Evolutionary conservation across 2,888 invertebrate genomes (phyloP), one percentile per base, ranked within the genome.

Genomic region (Herminia tarsipennalis): DNA sequence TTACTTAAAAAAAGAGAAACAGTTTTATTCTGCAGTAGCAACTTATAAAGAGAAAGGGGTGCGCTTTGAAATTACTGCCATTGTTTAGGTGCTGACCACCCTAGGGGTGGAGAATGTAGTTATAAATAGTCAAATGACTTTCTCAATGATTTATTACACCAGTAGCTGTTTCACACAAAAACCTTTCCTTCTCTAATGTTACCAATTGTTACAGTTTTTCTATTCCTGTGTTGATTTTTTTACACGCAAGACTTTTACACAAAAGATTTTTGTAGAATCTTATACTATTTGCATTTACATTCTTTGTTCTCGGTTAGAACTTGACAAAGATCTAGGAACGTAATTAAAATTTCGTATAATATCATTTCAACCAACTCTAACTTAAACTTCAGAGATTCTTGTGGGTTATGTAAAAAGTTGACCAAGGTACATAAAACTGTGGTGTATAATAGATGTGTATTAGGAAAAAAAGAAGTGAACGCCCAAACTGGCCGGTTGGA

Each of bases 1-100:
- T 44, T 46, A 44, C 59, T 63, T 56, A 48, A 52, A 39, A 16
- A 38, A 32, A 24, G 41, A 74, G 76, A 83, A 81, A 83, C 62
- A 75, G 74, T 78, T 86, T 86, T 86, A 87, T 82, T 72, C 73
- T 60, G 66, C 82, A 83, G 88, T 86, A 88, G 88, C 83, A 54
- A 53, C 56, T 66, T 66, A 64, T 78, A 76, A 78, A 36, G 79
- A 75, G 80, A 83, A 85, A 86, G 79, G 78, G 75, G 68, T 80
- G 58, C 67, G 59, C 71, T 63, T 68, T 76, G 66, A 57, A n/a
- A 73, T 55, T 64, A 56, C 53, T 60, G 59, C 56, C 65, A 61
- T 76, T 76, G 73, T 75, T 70, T 69, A 48, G 58, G 48, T 47
- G 53, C 50, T 74, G 78, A 71, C 81, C 78, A 79, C 78, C 81